Conservation (phyloP, 1,140 invertebrate species). For the Ostrea edulis region DNA sequence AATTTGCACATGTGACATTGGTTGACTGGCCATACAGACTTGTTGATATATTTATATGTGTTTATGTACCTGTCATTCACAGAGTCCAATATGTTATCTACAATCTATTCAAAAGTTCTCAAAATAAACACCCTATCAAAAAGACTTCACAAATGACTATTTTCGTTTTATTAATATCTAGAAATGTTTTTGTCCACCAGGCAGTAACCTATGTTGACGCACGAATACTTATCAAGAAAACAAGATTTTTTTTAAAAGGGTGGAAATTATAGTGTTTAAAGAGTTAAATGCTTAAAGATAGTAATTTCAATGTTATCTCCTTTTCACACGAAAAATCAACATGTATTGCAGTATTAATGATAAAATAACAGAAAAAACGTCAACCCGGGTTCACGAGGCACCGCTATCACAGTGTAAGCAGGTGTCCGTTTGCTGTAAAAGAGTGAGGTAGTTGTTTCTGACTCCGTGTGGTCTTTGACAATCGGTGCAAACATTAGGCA, state of each 20-base stretch:
- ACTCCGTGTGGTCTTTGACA: background rate
- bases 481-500: background rate
- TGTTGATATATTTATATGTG: background rate
- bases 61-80: slow-evolving; percentile 18
- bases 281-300: slow-evolving; percentile 18
- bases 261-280: slow-evolving; percentile 21
- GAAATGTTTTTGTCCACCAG: slow-evolving; percentile 13
- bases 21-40: background rate
- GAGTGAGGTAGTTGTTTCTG: background rate
- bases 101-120: slow-evolving; percentile 6
- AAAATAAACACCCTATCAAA: slow-evolving; percentile 25
- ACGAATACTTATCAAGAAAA: slow-evolving; percentile 29
- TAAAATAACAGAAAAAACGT: slow-evolving; percentile 22
- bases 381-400: slow-evolving; percentile 4
- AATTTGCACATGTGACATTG: slow-evolving; percentile 15
- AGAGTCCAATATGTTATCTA: background rate
- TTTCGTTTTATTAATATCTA: slow-evolving; percentile 34
- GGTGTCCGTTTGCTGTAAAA: background rate
- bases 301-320: slow-evolving; percentile 33
- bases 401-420: background rate
- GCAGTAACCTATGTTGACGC: slow-evolving; percentile 9
- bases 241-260: slow-evolving; percentile 6
- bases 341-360: slow-evolving; percentile 38
- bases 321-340: slow-evolving; percentile 39
- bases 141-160: slow-evolving; percentile 3